Conservation (phyloP, 2,113 vertebrate genomes). For the Notiomystis cincta region DNA sequence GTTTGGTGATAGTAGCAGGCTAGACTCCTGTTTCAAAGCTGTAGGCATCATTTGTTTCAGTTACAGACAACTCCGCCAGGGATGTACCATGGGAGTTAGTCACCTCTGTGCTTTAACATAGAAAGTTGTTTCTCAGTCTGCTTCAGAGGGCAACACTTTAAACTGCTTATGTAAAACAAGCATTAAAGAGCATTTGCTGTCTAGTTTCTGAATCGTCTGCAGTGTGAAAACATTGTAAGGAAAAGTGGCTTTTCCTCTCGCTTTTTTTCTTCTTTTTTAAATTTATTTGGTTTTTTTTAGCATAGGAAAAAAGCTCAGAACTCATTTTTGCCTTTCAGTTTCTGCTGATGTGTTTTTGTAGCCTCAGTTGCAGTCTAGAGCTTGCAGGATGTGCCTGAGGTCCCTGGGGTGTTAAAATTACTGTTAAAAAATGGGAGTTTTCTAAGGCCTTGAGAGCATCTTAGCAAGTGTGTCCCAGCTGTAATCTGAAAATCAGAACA, state of each 20-base stretch:
- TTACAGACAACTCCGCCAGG: background rate
- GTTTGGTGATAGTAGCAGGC: background rate
- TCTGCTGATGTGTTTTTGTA: background rate
- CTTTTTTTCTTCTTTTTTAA: no score
- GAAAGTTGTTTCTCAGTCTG: background rate
- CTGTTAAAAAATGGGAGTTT: background rate
- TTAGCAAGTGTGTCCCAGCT: background rate
- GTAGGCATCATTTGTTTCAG: background rate
- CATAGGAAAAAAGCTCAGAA: background rate
- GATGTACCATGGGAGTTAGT: background rate
- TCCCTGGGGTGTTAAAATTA: background rate
- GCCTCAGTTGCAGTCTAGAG: background rate
- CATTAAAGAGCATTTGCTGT: background rate
- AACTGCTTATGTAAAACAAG: background rate
- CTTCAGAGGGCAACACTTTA: background rate
- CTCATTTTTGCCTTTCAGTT: background rate
- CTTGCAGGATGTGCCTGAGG: background rate
- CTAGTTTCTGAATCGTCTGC: background rate
- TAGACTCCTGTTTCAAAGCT: background rate
- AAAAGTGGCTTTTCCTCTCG: background rate
- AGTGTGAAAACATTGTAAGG: background rate
- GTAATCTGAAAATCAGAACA: background rate
- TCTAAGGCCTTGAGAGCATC: background rate
- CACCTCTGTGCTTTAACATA: background rate
- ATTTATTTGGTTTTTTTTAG: background rate